phyloP scores from a whole-genome alignment of 2,888 invertebrate genomes.

The Cynaeus angustus region DNA sequence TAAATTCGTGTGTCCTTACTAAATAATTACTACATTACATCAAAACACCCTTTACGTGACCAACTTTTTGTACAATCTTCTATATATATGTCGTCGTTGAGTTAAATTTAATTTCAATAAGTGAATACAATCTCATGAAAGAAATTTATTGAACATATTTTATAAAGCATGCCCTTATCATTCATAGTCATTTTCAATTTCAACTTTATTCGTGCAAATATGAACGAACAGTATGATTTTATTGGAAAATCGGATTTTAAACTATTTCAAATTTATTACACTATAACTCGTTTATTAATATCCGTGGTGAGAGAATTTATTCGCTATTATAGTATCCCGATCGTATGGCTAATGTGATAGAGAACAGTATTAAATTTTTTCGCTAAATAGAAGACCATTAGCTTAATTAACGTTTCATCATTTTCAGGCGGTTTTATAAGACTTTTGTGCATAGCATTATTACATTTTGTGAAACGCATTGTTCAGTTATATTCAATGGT shows the following conservation, averaged over 20 bases:
- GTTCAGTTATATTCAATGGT: background rate
- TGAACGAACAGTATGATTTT: constrained; percentile 6
- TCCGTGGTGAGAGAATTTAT: constrained; percentile 27
- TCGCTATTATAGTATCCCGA: constrained; percentile 21
- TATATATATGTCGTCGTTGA: too few relatives aligned
- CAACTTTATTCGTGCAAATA: background rate
- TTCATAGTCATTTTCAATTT: background rate
- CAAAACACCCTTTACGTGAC: too few relatives aligned
- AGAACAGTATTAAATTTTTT: constrained; percentile 33
- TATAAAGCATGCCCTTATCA: background rate
- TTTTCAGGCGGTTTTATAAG: constrained; percentile 17
- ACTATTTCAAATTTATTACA: constrained; percentile 26
- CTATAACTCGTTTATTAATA: constrained; percentile 32
- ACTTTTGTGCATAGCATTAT: constrained; percentile 29
- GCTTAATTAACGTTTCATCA: constrained; percentile 40
- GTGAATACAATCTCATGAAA: background rate
- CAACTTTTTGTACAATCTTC: too few relatives aligned
- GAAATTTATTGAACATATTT: background rate
- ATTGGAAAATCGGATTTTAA: constrained; percentile 32
- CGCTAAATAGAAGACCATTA: constrained; percentile 35
- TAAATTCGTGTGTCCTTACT: too few relatives aligned
- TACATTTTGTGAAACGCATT: constrained; percentile 16
- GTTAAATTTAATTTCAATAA: background rate
- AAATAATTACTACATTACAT: too few relatives aligned
- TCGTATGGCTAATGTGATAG: constrained; percentile 26